Conservation (phyloP, 2,797 vertebrate species). For the Cirrhinus molitorella region DNA sequence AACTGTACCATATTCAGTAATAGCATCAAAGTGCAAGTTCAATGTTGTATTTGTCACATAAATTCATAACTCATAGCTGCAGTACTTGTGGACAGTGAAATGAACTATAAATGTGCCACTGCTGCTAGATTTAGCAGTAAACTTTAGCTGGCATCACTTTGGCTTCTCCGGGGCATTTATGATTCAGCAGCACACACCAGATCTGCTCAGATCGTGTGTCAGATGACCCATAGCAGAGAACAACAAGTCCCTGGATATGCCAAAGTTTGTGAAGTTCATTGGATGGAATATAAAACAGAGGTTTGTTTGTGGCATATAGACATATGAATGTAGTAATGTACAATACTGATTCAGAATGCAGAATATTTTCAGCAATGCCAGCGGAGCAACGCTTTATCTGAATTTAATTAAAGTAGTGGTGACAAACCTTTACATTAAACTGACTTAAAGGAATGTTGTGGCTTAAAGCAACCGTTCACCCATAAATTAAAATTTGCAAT, state of each 20-base stretch:
- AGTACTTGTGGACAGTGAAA: neutral
- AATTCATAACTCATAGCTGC: neutral
- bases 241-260: conserved; percentile 24
- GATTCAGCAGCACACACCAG: conserved; percentile 27
- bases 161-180: conserved; percentile 3
- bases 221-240: conserved; percentile 24
- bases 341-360: neutral
- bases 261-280: conserved; percentile 9
- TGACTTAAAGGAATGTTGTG: neutral
- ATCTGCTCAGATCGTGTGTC: neutral
- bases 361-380: neutral
- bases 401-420: neutral
- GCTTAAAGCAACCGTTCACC: neutral
- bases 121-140: conserved; percentile 14
- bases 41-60: neutral
- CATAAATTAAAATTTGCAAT: neutral
- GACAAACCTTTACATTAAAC: neutral
- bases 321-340: neutral
- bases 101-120: neutral
- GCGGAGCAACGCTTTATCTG: neutral
- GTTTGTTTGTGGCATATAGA: neutral
- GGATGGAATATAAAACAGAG: neutral
- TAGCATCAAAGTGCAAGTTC: neutral
- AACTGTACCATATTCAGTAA: neutral
- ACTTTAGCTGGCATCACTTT: conserved; percentile 19